These are phyloP conservation scores for Nemotelus nigrinus DNA, from an alignment of 2,888 invertebrate genomes.

Conservation along the genomic window DNA sequence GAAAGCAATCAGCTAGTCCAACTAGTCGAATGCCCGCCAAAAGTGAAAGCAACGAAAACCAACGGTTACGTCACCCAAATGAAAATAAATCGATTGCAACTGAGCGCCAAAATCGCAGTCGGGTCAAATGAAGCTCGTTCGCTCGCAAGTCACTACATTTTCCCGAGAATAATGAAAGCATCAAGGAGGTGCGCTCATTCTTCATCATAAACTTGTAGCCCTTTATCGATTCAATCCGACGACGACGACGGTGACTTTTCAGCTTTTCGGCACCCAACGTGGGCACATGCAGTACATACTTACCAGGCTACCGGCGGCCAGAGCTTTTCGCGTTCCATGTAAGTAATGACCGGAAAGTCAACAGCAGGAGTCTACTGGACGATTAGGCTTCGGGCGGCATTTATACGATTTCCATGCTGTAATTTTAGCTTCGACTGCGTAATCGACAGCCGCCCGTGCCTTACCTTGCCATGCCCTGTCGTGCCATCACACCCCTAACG, in stretches of 20 bases:
- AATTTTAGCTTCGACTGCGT: slow-evolving; percentile 36
- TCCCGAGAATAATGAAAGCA: slow-evolving; percentile 31
- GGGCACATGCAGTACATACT: too few relatives aligned
- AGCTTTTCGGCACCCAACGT: slow-evolving; percentile 12
- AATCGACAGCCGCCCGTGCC: slow-evolving; percentile 23
- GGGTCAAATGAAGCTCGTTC: slow-evolving; percentile 28
- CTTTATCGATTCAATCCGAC: slow-evolving; percentile 23
- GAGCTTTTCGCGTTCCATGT: slow-evolving; percentile 28
- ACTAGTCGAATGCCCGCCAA: neutral
- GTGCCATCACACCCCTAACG: neutral
- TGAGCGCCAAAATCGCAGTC: slow-evolving; percentile 35
- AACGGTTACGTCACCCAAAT: slow-evolving; percentile 29
- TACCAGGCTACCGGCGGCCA: slow-evolving; percentile 10
- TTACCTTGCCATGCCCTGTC: neutral
- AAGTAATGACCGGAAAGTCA: slow-evolving; percentile 44
- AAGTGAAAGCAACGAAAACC: slow-evolving; percentile 29
- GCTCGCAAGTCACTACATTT: neutral
- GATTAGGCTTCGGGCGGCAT: slow-evolving; percentile 34
- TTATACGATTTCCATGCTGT: slow-evolving; percentile 37
- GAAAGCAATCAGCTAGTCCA: too few relatives aligned
- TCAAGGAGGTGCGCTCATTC: slow-evolving; percentile 10
- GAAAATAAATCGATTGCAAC: slow-evolving; percentile 33
- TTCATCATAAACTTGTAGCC: neutral
- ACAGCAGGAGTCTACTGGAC: slow-evolving; percentile 39
- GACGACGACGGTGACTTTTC: slow-evolving; percentile 4